phyloP scores from a whole-genome alignment of 1,140 invertebrate genomes.

The Chlorops oryzae region DNA sequence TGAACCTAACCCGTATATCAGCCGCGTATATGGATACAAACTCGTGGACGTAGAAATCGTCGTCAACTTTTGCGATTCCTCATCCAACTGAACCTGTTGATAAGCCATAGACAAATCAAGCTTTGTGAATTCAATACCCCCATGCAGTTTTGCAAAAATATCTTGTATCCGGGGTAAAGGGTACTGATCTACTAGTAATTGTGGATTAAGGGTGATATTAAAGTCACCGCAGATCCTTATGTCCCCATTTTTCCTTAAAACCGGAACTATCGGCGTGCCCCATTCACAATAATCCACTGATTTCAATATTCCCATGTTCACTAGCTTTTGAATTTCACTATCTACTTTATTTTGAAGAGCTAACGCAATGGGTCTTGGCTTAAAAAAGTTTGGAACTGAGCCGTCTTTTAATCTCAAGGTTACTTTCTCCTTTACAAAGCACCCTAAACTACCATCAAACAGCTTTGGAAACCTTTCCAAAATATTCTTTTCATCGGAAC shows the following conservation, averaged over 20 bases:
- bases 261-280: constrained; percentile 40
- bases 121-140: constrained; percentile 20
- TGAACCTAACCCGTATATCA: constrained; percentile 19
- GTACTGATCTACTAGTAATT: constrained; percentile 21
- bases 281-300: constrained; percentile 30
- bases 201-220: constrained; percentile 30
- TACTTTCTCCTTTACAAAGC: no score
- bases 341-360: constrained; percentile 13
- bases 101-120: constrained; percentile 18
- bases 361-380: background rate
- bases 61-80: constrained; percentile 14
- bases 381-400: background rate
- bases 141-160: constrained; percentile 17
- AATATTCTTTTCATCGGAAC: no score
- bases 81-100: constrained; percentile 18
- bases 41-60: constrained; percentile 21
- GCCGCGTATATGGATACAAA: constrained; percentile 17
- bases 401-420: background rate
- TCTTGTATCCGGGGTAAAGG: constrained; percentile 23
- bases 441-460: background rate
- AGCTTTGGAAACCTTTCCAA: no score
- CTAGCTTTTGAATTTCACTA: constrained; percentile 43
- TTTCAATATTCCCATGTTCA: constrained; percentile 23
- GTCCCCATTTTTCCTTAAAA: background rate
- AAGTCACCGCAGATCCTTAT: constrained; percentile 40